A percentile compares a stretch with the other conserved stretches of the same genome.
phyloP scores from a whole-genome alignment of 1,140 invertebrate genomes.

The Ceratoteleas bidentatus region DNA sequence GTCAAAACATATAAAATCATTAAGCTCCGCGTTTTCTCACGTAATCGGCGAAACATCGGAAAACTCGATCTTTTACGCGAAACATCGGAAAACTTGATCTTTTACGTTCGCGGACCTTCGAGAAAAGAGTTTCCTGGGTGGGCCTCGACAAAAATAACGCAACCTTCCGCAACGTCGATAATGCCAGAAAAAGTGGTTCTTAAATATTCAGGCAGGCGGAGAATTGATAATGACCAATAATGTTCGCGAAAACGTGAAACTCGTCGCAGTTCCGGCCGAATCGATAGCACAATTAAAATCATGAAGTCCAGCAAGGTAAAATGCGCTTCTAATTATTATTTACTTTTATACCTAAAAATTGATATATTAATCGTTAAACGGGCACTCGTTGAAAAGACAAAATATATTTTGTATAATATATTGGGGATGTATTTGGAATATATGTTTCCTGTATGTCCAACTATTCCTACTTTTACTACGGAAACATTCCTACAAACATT shows the following conservation, averaged over 20 bases:
- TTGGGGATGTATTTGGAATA: too few relatives aligned
- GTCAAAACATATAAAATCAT: slow-evolving; percentile 42
- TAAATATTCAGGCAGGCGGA: slow-evolving; percentile 1
- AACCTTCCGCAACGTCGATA: slow-evolving; percentile 18
- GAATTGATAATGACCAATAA: neutral
- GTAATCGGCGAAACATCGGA: too few relatives aligned
- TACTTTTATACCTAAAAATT: too few relatives aligned
- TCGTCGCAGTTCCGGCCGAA: slow-evolving; percentile 6
- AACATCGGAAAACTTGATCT: neutral
- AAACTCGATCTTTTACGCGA: too few relatives aligned
- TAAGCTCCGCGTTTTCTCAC: neutral
- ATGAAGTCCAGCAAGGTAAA: slow-evolving; percentile 61
- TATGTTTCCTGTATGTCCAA: too few relatives aligned
- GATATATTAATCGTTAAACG: too few relatives aligned
- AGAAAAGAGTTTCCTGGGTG: neutral
- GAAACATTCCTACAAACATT: too few relatives aligned
- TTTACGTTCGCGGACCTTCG: neutral
- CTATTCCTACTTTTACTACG: too few relatives aligned
- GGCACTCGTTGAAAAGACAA: too few relatives aligned
- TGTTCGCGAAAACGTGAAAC: neutral
- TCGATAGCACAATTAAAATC: slow-evolving; percentile 39
- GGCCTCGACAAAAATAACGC: slow-evolving; percentile 11
- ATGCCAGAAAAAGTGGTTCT: slow-evolving; percentile 8
- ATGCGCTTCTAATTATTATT: neutral
- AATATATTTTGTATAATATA: too few relatives aligned